Evolutionary conservation across 2,888 invertebrate genomes (phyloP).

Genomic region (Cryptophagus acutangulus): DNA sequence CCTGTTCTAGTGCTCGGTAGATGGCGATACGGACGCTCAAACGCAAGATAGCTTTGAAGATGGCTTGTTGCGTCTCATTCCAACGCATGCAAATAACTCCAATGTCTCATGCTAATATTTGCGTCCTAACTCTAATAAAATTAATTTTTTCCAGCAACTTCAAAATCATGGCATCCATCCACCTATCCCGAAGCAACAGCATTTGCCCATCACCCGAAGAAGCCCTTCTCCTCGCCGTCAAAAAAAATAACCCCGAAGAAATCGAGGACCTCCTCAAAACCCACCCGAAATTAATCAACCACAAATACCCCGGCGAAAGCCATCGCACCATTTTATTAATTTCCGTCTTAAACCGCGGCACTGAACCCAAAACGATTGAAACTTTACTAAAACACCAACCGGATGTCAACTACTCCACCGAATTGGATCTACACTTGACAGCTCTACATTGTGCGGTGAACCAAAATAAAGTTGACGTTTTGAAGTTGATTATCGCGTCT

Average conservation of each 20-base stretch:
- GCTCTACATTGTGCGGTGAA: constrained; percentile 62
- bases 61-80: no score
- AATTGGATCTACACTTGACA: constrained; percentile 49
- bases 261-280: constrained; percentile 52
- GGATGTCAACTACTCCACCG: constrained; percentile 54
- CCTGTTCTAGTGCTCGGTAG: no score
- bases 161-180: no score
- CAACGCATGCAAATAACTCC: no score
- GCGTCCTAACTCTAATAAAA: no score
- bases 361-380: constrained; percentile 54
- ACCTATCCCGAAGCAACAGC: constrained; percentile 36
- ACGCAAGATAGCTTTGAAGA: no score
- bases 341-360: constrained; percentile 50
- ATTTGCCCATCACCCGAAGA: constrained; percentile 38
- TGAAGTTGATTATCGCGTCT: neutral
- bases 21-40: no score
- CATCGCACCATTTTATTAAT: constrained; percentile 45
- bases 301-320: constrained; percentile 56
- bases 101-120: no score
- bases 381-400: constrained; percentile 58
- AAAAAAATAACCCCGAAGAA: constrained; percentile 51
- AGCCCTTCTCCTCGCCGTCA: constrained; percentile 51
- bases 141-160: no score
- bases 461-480: constrained; percentile 18
- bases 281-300: constrained; percentile 52